Base-by-base conservation (phyloP, 1,140 invertebrate species). In the Mizuhopecten yessoensis region DNA sequence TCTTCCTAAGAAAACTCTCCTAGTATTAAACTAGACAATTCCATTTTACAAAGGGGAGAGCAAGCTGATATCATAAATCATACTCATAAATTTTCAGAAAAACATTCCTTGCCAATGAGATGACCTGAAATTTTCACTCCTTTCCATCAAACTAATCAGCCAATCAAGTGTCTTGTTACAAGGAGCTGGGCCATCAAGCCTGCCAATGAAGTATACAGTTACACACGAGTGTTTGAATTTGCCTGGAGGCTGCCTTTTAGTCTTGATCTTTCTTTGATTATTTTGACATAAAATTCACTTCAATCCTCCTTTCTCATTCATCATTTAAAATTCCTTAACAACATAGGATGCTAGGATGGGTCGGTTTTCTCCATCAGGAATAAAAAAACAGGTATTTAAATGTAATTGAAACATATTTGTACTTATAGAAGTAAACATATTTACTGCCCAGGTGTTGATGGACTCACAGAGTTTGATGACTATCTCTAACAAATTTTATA, bases 131-230 rank as follows among this genome's bases (percentile, higher is more conserved):
- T 75, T 29, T 75, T 75, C 57, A 75, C 57, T 29, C 57, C 57
- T 75, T 75, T 75, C 57, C 57, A 75, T 75, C 57, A 75, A 75
- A 75, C 23, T 75, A 75, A 75, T 75, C 57, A 75, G 57, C 57
- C 57, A 75, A 75, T 75, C 57, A 75, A 75, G 57, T 75, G 57
- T 75, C 57, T 75, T 75, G 57, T 75, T 75, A 75, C 57, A 75
- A 23, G 29, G 57, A 75, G 23, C 5, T 75, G 57, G n/a, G 57
- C 57, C 23, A 75, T 75, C 57, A 75, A 75, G 57, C n/a, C n/a
- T n/a, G 57, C 57, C 57, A 75, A 75, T 75, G 57, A 75, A 29
- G 23, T 75, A 75, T 75, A 29, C 57, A 75, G 57, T 75, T 75
- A 17, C 57, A 75, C 23, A 75, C 57, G 29, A 75, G 57, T 75